Conservation (phyloP, 2,888 invertebrate species). For the Euzetes globulus region DNA sequence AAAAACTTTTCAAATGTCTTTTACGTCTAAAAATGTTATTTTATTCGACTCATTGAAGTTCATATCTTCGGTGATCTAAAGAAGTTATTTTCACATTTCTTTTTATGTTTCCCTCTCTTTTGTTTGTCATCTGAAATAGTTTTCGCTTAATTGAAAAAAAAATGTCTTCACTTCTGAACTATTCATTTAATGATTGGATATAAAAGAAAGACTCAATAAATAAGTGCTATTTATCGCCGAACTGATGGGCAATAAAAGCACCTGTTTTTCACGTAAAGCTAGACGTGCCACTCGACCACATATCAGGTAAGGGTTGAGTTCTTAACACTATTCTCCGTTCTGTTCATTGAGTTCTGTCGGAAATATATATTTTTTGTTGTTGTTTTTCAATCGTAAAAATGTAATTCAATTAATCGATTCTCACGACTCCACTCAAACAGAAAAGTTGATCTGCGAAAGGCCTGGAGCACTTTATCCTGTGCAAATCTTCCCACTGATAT, state of each 20-base stretch:
- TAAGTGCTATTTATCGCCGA: background rate
- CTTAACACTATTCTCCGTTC: background rate
- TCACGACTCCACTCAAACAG: background rate
- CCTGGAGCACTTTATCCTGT: background rate
- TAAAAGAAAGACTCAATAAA: background rate
- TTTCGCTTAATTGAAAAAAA: background rate
- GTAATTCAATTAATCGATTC: background rate
- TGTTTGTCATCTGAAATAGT: too few species aligned
- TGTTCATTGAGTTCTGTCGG: background rate
- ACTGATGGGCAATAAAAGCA: background rate
- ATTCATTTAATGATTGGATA: background rate
- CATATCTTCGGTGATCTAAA: too few species aligned
- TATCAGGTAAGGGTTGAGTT: background rate
- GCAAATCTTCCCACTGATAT: background rate
- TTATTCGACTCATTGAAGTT: background rate
- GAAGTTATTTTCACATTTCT: too few species aligned
- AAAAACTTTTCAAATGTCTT: background rate
- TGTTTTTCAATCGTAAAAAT: background rate
- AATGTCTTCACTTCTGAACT: background rate
- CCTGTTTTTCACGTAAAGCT: background rate
- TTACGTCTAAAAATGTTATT: background rate
- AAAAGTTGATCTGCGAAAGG: background rate
- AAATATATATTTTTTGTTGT: background rate
- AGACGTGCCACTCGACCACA: background rate
- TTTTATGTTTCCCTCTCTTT: too few species aligned